Conservation (phyloP, 2,113 vertebrate species). For the Archilochus colubris region DNA sequence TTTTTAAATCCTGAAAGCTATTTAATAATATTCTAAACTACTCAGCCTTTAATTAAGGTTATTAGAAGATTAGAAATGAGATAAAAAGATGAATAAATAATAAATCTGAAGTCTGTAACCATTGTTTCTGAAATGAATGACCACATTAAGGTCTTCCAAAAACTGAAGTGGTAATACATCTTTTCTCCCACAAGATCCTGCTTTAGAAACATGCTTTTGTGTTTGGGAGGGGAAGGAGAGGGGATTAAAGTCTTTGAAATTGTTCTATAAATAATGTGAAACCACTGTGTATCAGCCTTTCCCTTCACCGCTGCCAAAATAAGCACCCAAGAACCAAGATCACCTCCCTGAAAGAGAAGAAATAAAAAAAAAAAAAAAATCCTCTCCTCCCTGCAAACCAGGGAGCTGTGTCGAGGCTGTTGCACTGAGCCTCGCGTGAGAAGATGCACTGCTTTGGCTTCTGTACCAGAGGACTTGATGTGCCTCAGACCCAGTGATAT, state of each 20-base stretch:
- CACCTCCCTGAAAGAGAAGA: neutral
- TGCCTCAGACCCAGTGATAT: accelerated
- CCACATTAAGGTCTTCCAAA: slow-evolving; percentile 10
- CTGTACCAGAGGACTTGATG: accelerated
- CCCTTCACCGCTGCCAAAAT: neutral
- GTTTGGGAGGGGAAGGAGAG: neutral
- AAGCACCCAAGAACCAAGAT: neutral
- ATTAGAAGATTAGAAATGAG: slow-evolving; percentile 51
- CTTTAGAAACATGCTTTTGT: neutral
- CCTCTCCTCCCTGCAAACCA: neutral
- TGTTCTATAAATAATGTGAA: slow-evolving; percentile 3
- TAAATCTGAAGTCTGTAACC: slow-evolving; percentile 33
- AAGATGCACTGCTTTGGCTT: accelerated
- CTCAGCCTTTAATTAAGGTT: slow-evolving; percentile 54
- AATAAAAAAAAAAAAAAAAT: neutral
- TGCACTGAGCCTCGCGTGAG: accelerated
- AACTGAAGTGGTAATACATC: neutral
- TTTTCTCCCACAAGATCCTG: neutral
- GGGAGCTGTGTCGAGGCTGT: accelerated
- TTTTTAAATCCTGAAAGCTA: slow-evolving; percentile 40
- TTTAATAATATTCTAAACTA: slow-evolving; percentile 61
- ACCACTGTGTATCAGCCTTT: neutral
- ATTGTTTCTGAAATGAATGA: slow-evolving; percentile 53
- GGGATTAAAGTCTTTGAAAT: neutral
- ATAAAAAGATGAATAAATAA: slow-evolving; percentile 48